Conservation (phyloP, 2,888 invertebrate species). For the Phasia obesa region DNA sequence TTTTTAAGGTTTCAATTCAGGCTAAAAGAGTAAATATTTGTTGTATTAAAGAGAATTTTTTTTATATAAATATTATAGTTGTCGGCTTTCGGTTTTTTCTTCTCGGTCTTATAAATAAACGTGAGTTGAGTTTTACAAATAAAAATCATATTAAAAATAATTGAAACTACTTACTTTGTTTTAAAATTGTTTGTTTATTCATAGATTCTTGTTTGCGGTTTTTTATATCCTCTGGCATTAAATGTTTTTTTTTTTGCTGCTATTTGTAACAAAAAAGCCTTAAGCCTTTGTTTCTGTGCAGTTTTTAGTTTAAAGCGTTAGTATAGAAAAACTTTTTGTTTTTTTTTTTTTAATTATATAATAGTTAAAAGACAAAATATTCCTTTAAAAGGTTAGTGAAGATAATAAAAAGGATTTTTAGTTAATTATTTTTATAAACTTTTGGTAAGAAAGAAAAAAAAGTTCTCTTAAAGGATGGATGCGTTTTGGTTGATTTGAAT, state of each 20-base stretch:
- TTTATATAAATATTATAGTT: not conserved
- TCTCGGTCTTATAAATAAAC: not conserved
- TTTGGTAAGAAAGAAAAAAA: too few species aligned
- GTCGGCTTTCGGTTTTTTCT: not conserved
- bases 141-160: slow-evolving; percentile 11
- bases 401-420: slow-evolving; percentile 21
- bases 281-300: slow-evolving; percentile 7
- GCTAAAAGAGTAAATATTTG: too few species aligned
- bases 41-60: not conserved
- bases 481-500: too few species aligned
- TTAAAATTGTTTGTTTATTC: slow-evolving; percentile 7
- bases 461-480: too few species aligned
- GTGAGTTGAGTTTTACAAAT: slow-evolving; percentile 55
- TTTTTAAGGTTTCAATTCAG: too few species aligned
- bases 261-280: not conserved
- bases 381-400: slow-evolving; percentile 21
- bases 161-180: slow-evolving; percentile 44
- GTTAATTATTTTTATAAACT: not conserved
- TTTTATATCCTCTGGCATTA: slow-evolving; percentile 11
- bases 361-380: not conserved
- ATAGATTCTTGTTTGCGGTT: not conserved
- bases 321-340: not conserved
- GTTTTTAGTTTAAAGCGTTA: slow-evolving; percentile 6
- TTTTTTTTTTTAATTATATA: slow-evolving; percentile 12
- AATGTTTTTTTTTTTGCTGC: slow-evolving; percentile 2